Evolutionary conservation across 2,797 vertebrate genomes (phyloP).

Genomic region (Decapterus maruadsi): DNA sequence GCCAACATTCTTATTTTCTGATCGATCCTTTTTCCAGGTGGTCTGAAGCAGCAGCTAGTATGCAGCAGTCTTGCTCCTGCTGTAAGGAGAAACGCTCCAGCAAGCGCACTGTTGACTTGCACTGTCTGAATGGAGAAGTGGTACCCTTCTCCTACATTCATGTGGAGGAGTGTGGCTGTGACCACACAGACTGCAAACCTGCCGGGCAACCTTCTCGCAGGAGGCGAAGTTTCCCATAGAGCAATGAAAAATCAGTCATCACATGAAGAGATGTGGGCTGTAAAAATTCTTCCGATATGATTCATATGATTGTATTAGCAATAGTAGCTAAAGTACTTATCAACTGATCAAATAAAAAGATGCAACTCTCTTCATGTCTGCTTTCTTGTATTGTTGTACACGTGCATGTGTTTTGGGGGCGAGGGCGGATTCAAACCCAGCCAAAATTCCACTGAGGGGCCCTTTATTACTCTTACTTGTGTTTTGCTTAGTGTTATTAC

Average conservation of each 20-base stretch:
- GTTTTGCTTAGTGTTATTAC: neutral
- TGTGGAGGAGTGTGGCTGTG: slow-evolving; percentile 82
- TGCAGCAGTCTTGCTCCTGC: slow-evolving; percentile 90
- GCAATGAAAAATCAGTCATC: slow-evolving; percentile 36
- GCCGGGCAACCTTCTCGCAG: slow-evolving; percentile 31
- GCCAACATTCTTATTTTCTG: neutral
- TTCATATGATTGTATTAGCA: neutral
- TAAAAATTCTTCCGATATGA: slow-evolving; percentile 1
- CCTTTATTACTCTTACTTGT: neutral
- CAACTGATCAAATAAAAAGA: slow-evolving; percentile 58
- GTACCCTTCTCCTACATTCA: slow-evolving; percentile 78
- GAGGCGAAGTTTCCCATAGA: slow-evolving; percentile 60
- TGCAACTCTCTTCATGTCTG: slow-evolving; percentile 44
- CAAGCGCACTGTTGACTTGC: slow-evolving; percentile 78
- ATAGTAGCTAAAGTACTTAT: slow-evolving; percentile 27
- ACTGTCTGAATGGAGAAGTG: slow-evolving; percentile 81
- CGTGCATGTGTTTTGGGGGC: too few relatives aligned
- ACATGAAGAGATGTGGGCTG: slow-evolving; percentile 5
- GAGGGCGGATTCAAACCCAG: too few relatives aligned
- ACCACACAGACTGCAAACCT: slow-evolving; percentile 60
- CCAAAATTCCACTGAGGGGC: too few relatives aligned
- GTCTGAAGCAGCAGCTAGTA: slow-evolving; percentile 78
- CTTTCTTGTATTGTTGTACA: neutral
- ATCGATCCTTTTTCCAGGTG: slow-evolving; percentile 75
- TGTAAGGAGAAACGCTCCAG: slow-evolving; percentile 86